Conservation (phyloP, 2,797 vertebrate genomes). For the Falco naumanni region DNA sequence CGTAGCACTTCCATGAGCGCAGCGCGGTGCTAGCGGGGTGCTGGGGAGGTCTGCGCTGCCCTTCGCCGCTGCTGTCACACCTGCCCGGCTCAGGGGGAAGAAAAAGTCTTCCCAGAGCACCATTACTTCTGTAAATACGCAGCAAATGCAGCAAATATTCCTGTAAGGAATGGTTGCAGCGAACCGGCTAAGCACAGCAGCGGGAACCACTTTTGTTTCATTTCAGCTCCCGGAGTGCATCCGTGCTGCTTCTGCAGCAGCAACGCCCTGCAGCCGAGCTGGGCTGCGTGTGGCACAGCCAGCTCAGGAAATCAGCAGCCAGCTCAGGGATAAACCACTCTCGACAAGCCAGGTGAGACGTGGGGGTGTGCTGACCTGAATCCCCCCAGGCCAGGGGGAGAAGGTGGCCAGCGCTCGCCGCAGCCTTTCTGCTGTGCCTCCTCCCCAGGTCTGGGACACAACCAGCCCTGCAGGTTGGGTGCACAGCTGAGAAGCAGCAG, state of each 20-base stretch:
- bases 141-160: neutral
- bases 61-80: no score
- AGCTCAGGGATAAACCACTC: neutral
- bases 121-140: neutral
- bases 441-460: neutral
- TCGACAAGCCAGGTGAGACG: fast-evolving
- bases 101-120: neutral
- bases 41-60: neutral
- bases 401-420: neutral
- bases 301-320: neutral
- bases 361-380: neutral
- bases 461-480: neutral
- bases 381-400: neutral
- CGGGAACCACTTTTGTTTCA: neutral
- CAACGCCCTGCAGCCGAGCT: fast-evolving
- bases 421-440: neutral
- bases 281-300: neutral
- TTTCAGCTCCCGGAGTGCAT: neutral
- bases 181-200: neutral
- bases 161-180: neutral
- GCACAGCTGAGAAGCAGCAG: neutral
- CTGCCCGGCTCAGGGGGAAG: neutral
- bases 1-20: neutral
- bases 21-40: fast-evolving
- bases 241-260: neutral